Evolutionary conservation across 2,888 invertebrate species (phyloP), one percentile per base, ranked within the genome.

Genomic region (Zelleria hepariella): DNA sequence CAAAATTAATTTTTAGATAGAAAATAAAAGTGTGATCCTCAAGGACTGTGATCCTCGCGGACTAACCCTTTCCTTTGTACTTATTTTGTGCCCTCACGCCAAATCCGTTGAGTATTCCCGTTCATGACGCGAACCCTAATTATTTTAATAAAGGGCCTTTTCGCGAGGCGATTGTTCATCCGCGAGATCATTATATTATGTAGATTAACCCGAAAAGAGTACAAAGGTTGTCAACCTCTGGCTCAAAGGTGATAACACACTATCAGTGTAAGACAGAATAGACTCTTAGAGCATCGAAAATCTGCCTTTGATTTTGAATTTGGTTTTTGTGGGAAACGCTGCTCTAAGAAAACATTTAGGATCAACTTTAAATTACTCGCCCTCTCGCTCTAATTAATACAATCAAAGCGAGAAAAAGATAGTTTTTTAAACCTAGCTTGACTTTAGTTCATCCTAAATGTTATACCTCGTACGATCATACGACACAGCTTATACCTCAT

Each of bases 201-300:
- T 42, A 42, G 32, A 42, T 42, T 42, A 15, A 42, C 32, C 15
- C 15, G 32, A 42, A 42, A 42, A 42, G 32, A 42, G 32, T 47
- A 59, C 74, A 74, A 77, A 73, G 66, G 73, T 78, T 80, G 70
- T 71, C 71, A 70, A 73, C 77, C 72, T 76, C 77, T 77, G 74
- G 61, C 68, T 75, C 76, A 76, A 74, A 71, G 32, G 15, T 15
- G 32, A 15, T 15, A 15, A 15, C 32, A 42, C 15, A 42, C 15
- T 42, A n/a, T n/a, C n/a, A 2, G 3, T 42, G 32, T 15, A 42
- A 42, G 32, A 1, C 32, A 32, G 15, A 10, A 15, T 42, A 42
- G 15, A 15, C 15, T 15, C 10, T 10, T 15, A 15, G 15, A 10
- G 32, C 5, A 15, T 42, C 15, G 32, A n/a, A n/a, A n/a, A n/a